Evolutionary conservation across 2,888 invertebrate species (phyloP).

Genomic region (Saturnia japonica): DNA sequence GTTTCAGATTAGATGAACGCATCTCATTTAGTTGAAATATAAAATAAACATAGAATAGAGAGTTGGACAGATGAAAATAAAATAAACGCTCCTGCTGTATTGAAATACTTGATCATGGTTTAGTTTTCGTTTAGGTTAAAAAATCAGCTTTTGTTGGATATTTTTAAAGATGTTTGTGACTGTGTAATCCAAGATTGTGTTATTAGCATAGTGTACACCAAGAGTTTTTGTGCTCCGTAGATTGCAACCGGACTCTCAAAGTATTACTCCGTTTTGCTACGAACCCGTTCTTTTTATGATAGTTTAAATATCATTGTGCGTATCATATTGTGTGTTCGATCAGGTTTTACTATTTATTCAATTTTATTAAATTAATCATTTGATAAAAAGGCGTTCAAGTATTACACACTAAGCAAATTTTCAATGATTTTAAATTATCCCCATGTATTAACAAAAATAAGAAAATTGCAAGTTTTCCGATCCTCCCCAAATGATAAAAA

Average conservation of each 20-base stretch:
- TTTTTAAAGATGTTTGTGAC: constrained; percentile 72
- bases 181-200: constrained; percentile 82
- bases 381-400: no score
- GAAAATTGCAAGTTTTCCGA: no score
- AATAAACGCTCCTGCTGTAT: constrained; percentile 49
- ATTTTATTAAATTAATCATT: neutral
- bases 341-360: neutral
- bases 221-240: constrained; percentile 82
- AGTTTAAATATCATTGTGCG: no score
- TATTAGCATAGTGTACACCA: constrained; percentile 77
- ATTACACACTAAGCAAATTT: no score
- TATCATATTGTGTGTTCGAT: neutral
- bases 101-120: constrained; percentile 23
- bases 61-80: constrained; percentile 75
- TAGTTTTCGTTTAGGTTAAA: constrained; percentile 8
- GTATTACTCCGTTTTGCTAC: constrained; percentile 56
- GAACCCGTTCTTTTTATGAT: constrained; percentile 12
- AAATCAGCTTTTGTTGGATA: neutral
- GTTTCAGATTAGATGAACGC: constrained; percentile 32
- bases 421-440: no score
- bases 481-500: no score
- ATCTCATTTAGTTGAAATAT: constrained; percentile 40
- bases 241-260: constrained; percentile 80
- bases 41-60: constrained; percentile 74
- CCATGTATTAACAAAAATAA: no score